These are phyloP conservation scores for Trachelus stipa DNA, from an alignment of 2,888 invertebrate species.

Conservation along the genomic window DNA sequence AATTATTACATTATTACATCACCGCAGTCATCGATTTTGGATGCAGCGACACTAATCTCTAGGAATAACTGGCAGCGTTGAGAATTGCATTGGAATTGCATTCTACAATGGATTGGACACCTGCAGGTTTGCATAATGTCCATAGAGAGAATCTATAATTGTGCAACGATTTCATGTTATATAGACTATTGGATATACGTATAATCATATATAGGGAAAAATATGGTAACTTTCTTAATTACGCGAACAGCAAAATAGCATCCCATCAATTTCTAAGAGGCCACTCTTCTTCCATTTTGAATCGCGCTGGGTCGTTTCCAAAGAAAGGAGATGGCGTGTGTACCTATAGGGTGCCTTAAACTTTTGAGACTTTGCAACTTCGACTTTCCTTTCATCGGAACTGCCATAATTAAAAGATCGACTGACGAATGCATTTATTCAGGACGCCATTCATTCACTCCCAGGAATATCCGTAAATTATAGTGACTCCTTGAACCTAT, in stretches of 20 bases:
- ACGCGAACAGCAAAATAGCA: conserved; percentile 1
- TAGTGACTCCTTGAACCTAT: conserved; percentile 41
- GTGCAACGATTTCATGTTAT: not conserved
- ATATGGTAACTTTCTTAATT: not conserved
- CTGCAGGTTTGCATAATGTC: not conserved
- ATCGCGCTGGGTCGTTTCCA: not conserved
- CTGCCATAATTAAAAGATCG: conserved; percentile 46
- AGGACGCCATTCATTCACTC: conserved; percentile 35
- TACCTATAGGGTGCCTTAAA: not conserved
- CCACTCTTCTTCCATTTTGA: not conserved
- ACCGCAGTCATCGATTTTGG: not conserved
- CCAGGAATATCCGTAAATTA: conserved; percentile 39
- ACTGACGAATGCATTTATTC: conserved; percentile 13
- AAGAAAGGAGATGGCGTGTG: not conserved
- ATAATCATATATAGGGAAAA: not conserved
- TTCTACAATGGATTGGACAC: not conserved
- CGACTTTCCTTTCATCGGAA: conserved; percentile 29
- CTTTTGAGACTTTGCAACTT: not conserved
- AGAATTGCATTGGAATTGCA: not conserved
- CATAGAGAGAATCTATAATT: not conserved
- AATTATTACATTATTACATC: not conserved
- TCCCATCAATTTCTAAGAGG: not conserved
- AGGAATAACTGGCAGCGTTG: not conserved
- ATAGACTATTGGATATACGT: not conserved
- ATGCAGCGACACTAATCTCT: not conserved